Evolutionary conservation across 1,140 invertebrate genomes (phyloP), one percentile per base, ranked within the genome.

Genomic region (Brachystomella parvula): DNA sequence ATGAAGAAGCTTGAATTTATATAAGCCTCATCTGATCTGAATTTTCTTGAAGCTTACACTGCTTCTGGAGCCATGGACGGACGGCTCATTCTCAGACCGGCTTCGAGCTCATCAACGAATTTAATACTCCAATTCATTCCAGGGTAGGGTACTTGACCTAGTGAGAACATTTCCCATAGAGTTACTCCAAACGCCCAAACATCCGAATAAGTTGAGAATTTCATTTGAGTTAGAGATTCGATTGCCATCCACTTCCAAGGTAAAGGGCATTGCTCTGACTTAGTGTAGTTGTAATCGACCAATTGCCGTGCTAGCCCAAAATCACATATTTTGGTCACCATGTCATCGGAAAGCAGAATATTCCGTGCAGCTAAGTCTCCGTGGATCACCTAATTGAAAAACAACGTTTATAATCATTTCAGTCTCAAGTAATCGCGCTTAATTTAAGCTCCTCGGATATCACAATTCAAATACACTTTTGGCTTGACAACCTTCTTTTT

Each of bases 241-340:
- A 80, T 66, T n/a, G 79, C 79, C 79, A 81, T 80, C 79, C 79
- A 81, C 64, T 80, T 79, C 9, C 81, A 76, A 33, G 79, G 79
- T 6, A 79, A 75, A 12, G 58, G 58, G 26, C 58, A 60, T 30
- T 60, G 24, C 53, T 60, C 17, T 3, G 31, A 60, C 24, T 56
- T 56, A 24, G 26, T 56, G 53, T 56, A 56, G 53, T 56, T 56
- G 53, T 56, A 56, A 28, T 56, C 26, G 6, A 47, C 24, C 9
- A 66, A 47, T 29, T 66, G 58, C 70, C 85, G 81, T 28, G 88
- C 88, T 85, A 91, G 87, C 64, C 89, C 89, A 77, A 91, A 92
- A 79, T 91, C 89, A 2, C 87, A 87, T 65, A 92, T 89, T 79
- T 92, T 92, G 76, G 87, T 88, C 60, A 87, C 78, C 75, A 89